Base-by-base conservation (phyloP, 2,888 invertebrate species). In the Tetanocera ferruginea region DNA sequence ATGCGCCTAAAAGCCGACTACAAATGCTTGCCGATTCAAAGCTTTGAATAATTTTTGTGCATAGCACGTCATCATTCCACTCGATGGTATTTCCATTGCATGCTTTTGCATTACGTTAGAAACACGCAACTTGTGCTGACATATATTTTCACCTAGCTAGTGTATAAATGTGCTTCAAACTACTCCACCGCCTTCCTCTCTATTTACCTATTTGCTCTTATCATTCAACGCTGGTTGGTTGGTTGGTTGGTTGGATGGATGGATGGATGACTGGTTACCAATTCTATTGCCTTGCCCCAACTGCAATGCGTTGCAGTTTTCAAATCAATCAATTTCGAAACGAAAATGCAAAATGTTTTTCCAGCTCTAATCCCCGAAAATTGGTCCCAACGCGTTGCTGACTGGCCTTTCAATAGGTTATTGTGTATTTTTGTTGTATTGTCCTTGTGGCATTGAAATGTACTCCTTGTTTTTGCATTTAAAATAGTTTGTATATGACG, bases 1-100 rank as follows among this genome's bases (percentile, higher is more conserved):
- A 57, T 19, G 57, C 23, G 57, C 57, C 57, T 57, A 57, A 57
- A 37, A 66, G 19, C 31, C 66, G 17, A 66, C 31, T 66, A 37
- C 31, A 43, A 37, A 37, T 66, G 14, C 17, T 37, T 19, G 66
- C 19, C 66, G 17, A 34, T n/a, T 37, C 8, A 34, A 19, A 37
- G 66, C 31, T 19, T 31, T 17, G 34, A 64, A 11, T 14, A 3
- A 14, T 25, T 60, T 37, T 37, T 8, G 37, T 8, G 37, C 37
- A 37, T 4, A 37, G 37, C 8, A 37, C 37, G 37, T 37, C 37
- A 37, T 37, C 37, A 37, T 37, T 8, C 6, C 37, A 37, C 8
- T 8, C 6, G 5, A 37, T 37, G 5, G 37, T 37, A 37, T 37
- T 37, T 37, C 37, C 37, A 37, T 8, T 37, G 37, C 37, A 37